These are phyloP conservation scores for Ornithoptera alexandrae DNA, from an alignment of 2,888 invertebrate species.

Conservation along the genomic window DNA sequence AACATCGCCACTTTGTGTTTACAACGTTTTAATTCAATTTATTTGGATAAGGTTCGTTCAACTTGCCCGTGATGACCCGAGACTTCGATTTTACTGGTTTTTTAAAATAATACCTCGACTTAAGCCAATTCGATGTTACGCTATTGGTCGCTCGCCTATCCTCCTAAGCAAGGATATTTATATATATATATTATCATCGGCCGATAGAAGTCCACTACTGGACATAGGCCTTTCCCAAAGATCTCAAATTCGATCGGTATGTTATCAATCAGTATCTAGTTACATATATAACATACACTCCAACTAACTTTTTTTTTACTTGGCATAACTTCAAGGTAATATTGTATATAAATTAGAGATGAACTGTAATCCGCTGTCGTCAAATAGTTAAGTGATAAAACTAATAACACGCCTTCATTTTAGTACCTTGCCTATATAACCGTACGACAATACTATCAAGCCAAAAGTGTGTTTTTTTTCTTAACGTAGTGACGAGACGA, in stretches of 20 bases:
- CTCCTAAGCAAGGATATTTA: too few species aligned
- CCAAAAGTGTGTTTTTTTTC: not conserved
- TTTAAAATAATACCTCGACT: not conserved
- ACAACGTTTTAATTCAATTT: conserved; percentile 42
- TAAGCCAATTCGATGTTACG: too few species aligned
- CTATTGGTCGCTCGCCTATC: too few species aligned
- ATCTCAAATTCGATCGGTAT: too few species aligned
- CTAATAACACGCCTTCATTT: conserved; percentile 6
- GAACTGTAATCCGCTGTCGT: conserved; percentile 4
- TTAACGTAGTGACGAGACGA: too few species aligned
- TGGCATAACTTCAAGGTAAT: too few species aligned
- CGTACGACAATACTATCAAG: not conserved
- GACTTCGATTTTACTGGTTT: conserved; percentile 6
- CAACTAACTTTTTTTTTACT: too few species aligned
- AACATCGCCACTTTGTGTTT: conserved; percentile 61
- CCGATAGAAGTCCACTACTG: too few species aligned
- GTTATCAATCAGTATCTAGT: too few species aligned
- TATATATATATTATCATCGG: too few species aligned
- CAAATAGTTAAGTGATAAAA: conserved; percentile 19
- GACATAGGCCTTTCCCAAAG: too few species aligned
- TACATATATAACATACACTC: too few species aligned
- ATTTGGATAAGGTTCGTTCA: conserved; percentile 53
- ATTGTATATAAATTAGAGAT: conserved; percentile 14
- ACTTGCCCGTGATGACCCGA: conserved; percentile 29
- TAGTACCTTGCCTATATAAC: not conserved